These are phyloP conservation scores for Australoheros facetus DNA, from an alignment of 2,797 vertebrate species.

Conservation along the genomic window DNA sequence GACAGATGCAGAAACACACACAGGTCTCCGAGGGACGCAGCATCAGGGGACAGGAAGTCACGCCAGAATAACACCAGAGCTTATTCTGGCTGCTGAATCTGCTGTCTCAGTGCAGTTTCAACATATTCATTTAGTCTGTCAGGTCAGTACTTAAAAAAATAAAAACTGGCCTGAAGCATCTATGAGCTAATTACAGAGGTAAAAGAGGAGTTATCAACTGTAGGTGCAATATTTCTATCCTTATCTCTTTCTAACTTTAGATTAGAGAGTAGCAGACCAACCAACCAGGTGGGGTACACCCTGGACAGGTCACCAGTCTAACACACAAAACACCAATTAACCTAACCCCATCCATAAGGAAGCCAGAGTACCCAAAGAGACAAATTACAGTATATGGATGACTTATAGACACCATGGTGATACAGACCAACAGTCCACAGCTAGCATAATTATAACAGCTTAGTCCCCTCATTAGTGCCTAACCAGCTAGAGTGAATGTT, in stretches of 20 bases:
- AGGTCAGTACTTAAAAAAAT: not conserved
- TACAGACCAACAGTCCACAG: not conserved
- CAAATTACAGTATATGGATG: not conserved
- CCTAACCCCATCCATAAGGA: too few relatives aligned
- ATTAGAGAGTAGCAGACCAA: not conserved
- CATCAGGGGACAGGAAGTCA: slow-evolving; percentile 7
- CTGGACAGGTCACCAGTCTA: too few relatives aligned
- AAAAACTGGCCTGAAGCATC: not conserved
- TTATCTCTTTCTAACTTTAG: not conserved
- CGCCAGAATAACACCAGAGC: not conserved
- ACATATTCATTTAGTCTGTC: not conserved
- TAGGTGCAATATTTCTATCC: not conserved
- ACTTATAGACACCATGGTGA: not conserved
- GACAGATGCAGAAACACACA: slow-evolving; percentile 15
- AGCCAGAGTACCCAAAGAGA: not conserved
- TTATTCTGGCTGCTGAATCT: not conserved
- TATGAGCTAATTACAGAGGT: not conserved
- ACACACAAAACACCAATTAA: too few relatives aligned
- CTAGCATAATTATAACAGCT: not conserved
- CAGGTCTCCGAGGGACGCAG: not conserved
- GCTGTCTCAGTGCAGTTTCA: not conserved
- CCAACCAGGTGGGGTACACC: not conserved
- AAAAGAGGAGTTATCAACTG: not conserved
- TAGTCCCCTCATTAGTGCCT: slow-evolving; percentile 7
- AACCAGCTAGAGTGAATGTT: slow-evolving; percentile 21